Percentiles rank a stretch among this genome's conserved stretches.
These are phyloP conservation scores for Cryptoleucopteryx plumbea DNA, from an alignment of 2,113 vertebrate species.

Conservation along the genomic window DNA sequence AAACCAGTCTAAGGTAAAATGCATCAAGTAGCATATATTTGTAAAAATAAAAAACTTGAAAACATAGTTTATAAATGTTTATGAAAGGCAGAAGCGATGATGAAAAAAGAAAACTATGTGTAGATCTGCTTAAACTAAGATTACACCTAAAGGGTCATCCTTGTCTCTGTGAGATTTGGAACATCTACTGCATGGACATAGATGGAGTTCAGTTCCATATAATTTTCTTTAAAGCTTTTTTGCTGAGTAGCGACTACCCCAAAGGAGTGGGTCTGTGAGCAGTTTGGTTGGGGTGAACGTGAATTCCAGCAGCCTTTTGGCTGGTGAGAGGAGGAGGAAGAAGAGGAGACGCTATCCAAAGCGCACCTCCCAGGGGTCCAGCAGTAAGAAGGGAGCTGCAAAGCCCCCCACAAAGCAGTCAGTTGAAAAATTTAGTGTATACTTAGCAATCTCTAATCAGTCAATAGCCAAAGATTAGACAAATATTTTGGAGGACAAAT, in stretches of 20 bases:
- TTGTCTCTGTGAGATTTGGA: not conserved
- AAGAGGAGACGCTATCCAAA: not conserved
- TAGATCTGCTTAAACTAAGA: not conserved
- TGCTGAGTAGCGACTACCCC: not conserved
- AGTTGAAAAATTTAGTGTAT: not conserved
- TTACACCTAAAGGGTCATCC: not conserved
- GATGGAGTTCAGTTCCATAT: not conserved
- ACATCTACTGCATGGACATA: not conserved
- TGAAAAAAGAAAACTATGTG: accelerated
- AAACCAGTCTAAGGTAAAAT: not conserved
- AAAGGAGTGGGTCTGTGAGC: not conserved
- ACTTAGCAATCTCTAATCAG: not conserved
- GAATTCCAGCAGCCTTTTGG: not conserved
- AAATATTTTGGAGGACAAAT: not conserved
- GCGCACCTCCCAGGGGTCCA: not conserved
- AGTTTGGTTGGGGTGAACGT: not conserved
- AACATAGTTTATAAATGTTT: not conserved
- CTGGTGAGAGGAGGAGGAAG: not conserved
- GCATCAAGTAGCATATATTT: not conserved
- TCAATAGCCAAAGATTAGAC: not conserved
- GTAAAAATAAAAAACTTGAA: not conserved
- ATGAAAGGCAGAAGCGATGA: not conserved
- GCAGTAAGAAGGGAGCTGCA: not conserved
- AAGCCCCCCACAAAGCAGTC: accelerated
- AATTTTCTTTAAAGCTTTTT: not conserved